Evolutionary conservation across 2,113 vertebrate species (phyloP), one percentile per base, ranked within the genome.

Genomic region (Semnornis frantzii): DNA sequence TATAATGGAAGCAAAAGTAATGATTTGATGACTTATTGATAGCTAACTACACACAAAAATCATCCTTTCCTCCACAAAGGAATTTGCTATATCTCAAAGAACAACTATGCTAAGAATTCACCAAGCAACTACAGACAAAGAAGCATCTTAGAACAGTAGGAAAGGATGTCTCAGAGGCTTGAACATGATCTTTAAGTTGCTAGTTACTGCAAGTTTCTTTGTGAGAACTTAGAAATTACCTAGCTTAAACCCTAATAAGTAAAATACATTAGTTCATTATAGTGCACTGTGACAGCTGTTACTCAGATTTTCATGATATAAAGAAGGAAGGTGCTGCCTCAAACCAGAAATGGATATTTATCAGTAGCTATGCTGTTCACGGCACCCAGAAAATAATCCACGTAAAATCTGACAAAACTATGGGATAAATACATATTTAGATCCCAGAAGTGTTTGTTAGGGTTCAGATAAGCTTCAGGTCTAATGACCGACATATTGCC

Each of bases 71-170:
- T 83, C 81, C 82, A 46, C 60, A 85, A n/a, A 89, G 85, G 75
- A 80, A 95, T 86, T 50, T 83, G 76, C 57, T 62, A 39, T n/a
- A 80, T 34, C 83, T 71, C 8, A 0, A 82, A 77, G 33, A 50
- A 65, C 34, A 95, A 46, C 76, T 92, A 93, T 88, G 85, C 69
- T 63, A 93, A 94, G 76, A 94, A 92, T 90, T 75, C 64, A 90
- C n/a, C 34, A 70, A 54, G 42, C 69, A 85, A 48, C 9, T 57
- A 77, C 59, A 93, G 27, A 82, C 31, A 65, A 93, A 85, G 42
- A 12, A 85, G 52, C 66, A 90, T n/a, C 57, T 83, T 34, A 0
- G 9, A 76, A 90, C 13, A 59, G 52, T 3, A 55, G 65, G 46
- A 83, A 59, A 82, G 78, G 15, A 82, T 24, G 31, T 55, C 27